Percentiles rank a stretch among this genome's conserved stretches.
phyloP scores from a whole-genome alignment of 2,888 invertebrate genomes.

The Magallana nippona region DNA sequence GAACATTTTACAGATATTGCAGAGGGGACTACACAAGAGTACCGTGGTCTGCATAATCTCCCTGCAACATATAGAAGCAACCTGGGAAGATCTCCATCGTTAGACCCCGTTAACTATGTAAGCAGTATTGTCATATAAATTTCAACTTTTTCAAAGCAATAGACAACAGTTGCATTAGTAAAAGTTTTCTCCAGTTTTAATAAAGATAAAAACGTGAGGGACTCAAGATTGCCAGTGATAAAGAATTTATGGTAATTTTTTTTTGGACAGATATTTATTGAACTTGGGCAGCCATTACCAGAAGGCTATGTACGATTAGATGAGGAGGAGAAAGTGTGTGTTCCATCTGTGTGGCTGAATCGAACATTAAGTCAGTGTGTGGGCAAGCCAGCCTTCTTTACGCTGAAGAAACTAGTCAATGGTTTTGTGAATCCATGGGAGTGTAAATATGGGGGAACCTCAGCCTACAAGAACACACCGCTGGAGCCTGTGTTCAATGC shows the following conservation, averaged over 20 bases:
- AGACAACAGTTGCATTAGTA: background rate
- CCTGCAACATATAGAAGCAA: constrained; percentile 10
- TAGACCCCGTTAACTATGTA: constrained; percentile 15
- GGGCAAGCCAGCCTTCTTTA: constrained; percentile 41
- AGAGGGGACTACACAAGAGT: background rate
- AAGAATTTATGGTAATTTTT: background rate
- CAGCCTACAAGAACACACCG: constrained; percentile 41
- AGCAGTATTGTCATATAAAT: background rate
- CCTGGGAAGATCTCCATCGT: background rate
- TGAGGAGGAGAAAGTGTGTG: constrained; percentile 43
- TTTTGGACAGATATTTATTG: constrained; percentile 28
- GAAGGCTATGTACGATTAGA: constrained; percentile 42
- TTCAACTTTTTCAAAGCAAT: background rate
- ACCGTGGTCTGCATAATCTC: background rate
- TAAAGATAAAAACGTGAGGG: background rate
- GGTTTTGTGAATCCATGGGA: constrained; percentile 43
- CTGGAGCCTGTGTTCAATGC: constrained; percentile 39
- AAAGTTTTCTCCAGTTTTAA: background rate
- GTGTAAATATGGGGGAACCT: constrained; percentile 42
- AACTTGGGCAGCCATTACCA: constrained; percentile 20
- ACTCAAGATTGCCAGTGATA: too few species aligned
- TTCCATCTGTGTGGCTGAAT: constrained; percentile 30
- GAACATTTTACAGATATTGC: background rate
- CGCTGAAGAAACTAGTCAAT: constrained; percentile 37
- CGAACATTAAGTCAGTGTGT: constrained; percentile 32